Conservation (phyloP, 2,113 vertebrate genomes). For the Carettochelys insculpta region DNA sequence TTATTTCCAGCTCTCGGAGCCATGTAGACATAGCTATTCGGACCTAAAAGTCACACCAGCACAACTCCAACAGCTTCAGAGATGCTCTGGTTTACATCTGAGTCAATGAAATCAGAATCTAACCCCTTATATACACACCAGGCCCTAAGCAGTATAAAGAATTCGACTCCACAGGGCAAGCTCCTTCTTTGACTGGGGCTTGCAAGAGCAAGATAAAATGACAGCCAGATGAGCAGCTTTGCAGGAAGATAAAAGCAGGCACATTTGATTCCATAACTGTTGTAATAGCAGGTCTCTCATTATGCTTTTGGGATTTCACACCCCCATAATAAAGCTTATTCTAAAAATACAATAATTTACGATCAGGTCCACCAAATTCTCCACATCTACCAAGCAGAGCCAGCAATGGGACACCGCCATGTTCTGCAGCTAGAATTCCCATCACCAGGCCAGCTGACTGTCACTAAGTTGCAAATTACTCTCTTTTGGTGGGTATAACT, state of each 20-base stretch:
- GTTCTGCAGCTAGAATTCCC: constrained; percentile 13
- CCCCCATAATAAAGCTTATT: not conserved
- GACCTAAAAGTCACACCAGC: not conserved
- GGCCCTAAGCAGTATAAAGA: not conserved
- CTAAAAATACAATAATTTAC: not conserved
- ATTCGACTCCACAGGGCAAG: not conserved
- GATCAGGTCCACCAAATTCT: not conserved
- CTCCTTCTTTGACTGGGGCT: not conserved
- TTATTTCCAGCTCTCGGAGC: too few relatives aligned
- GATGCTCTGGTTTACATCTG: not conserved
- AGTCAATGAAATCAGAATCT: not conserved
- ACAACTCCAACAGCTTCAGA: not conserved
- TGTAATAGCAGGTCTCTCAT: not conserved
- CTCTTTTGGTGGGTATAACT: not conserved
- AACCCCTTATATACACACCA: not conserved
- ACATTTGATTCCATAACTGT: not conserved
- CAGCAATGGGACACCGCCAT: not conserved
- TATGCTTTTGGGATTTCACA: not conserved
- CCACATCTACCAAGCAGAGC: not conserved
- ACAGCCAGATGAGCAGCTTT: not conserved
- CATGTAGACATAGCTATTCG: too few relatives aligned
- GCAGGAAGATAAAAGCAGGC: not conserved
- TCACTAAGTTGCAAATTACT: constrained; percentile 51
- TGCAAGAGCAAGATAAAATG: not conserved
- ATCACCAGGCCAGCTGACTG: constrained; percentile 20